phyloP scores from a whole-genome alignment of 2,888 invertebrate species.

The Amiota mariae region DNA sequence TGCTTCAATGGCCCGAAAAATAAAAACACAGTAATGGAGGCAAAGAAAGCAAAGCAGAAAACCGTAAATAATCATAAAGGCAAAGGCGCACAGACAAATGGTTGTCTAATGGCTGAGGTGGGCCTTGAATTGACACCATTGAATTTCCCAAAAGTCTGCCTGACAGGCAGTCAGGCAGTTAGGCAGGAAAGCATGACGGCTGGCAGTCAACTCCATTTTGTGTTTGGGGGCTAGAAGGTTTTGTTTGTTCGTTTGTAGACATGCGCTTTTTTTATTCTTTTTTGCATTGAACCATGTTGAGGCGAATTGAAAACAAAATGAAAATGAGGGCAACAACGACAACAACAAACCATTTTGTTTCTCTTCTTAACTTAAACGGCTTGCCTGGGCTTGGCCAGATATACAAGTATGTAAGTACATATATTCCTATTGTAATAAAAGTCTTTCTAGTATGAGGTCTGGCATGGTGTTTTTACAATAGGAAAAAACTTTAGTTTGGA shows the following conservation, averaged over 20 bases:
- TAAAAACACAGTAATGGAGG: not conserved
- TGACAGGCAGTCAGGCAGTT: not conserved
- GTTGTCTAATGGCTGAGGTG: slow-evolving; percentile 21
- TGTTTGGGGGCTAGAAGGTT: not conserved
- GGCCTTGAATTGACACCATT: not conserved
- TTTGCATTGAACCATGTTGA: not conserved
- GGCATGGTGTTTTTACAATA: not conserved
- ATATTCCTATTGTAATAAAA: not conserved
- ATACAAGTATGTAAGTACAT: not conserved
- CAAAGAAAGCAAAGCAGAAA: slow-evolving; percentile 2
- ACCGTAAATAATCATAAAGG: slow-evolving; percentile 17
- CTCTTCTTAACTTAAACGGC: not conserved
- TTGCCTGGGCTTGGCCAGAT: not conserved
- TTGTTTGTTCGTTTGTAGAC: slow-evolving; percentile 13
- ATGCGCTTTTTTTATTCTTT: slow-evolving; percentile 10
- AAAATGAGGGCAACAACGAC: slow-evolving; percentile 11
- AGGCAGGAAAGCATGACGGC: not conserved
- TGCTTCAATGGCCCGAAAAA: slow-evolving; percentile 7
- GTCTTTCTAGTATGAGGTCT: not conserved
- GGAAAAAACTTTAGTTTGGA: not conserved
- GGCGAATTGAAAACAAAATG: not conserved
- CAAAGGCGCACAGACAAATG: slow-evolving; percentile 25
- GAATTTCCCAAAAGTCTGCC: not conserved
- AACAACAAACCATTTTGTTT: slow-evolving; percentile 4
- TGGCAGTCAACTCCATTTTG: too few species aligned